A percentile compares a stretch with the other conserved stretches of the same genome.
phyloP scores from a whole-genome alignment of 2,113 vertebrate species.

The Gadus macrocephalus region DNA sequence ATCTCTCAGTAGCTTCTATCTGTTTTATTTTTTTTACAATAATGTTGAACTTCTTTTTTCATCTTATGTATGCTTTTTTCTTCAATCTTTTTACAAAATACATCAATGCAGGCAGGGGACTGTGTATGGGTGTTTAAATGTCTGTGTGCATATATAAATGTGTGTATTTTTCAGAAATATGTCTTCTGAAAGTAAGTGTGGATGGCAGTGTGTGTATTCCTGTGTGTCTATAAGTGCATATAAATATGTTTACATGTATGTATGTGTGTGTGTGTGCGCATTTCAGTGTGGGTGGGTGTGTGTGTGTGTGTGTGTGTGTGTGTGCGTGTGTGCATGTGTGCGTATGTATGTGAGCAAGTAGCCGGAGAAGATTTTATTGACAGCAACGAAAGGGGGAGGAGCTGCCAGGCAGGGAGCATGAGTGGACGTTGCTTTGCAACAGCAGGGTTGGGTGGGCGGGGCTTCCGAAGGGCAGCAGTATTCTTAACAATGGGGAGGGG shows the following conservation, averaged over 20 bases:
- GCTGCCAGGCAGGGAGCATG: slow-evolving; percentile 46
- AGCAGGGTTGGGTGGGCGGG: slow-evolving; percentile 21
- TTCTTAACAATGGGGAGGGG: not conserved
- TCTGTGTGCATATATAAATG: slow-evolving; percentile 9
- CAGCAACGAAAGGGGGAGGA: slow-evolving; percentile 50
- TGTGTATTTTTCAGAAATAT: not conserved
- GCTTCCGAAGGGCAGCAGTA: not conserved
- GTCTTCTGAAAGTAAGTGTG: slow-evolving; percentile 1
- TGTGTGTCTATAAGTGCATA: not conserved
- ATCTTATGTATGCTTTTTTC: slow-evolving; percentile 65
- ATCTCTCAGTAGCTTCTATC: slow-evolving; percentile 73
- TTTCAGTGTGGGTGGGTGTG: slow-evolving; percentile 20
- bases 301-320: slow-evolving; percentile 24
- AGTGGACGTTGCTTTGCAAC: slow-evolving; percentile 36
- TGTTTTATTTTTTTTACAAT: slow-evolving; percentile 63
- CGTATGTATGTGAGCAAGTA: slow-evolving; percentile 37
- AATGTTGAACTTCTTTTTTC: slow-evolving; percentile 65
- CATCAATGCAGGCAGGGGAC: slow-evolving; percentile 83
- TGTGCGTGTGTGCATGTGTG: not conserved
- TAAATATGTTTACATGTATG: slow-evolving; percentile 3
- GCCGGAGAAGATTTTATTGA: slow-evolving; percentile 49
- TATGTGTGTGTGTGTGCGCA: not conserved
- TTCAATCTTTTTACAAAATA: slow-evolving; percentile 83
- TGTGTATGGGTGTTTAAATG: slow-evolving; percentile 44
- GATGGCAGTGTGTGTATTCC: slow-evolving; percentile 15